phyloP scores from a whole-genome alignment of 2,888 invertebrate species.

The Eupeodes latifasciatus region DNA sequence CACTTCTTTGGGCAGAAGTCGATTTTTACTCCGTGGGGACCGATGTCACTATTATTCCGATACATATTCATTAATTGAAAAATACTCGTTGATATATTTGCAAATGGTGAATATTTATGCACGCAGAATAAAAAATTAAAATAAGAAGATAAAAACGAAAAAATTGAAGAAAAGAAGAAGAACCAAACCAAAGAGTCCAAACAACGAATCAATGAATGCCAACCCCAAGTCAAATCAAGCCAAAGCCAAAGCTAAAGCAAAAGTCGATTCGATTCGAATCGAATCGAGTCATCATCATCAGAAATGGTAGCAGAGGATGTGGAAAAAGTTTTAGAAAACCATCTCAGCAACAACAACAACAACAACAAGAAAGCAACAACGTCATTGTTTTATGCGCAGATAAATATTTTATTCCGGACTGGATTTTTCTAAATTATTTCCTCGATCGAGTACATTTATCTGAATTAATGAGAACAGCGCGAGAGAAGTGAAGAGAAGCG shows the following conservation, averaged over 20 bases:
- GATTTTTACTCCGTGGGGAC: constrained; percentile 67
- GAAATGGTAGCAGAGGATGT: constrained; percentile 15
- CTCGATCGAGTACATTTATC: constrained; percentile 72
- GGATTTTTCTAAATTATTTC: constrained; percentile 76
- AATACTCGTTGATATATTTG: constrained; percentile 66
- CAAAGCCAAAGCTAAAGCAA: background rate
- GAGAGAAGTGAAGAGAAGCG: constrained; percentile 15
- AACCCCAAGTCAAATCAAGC: background rate
- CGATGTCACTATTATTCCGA: constrained; percentile 75
- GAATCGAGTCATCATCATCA: constrained; percentile 29
- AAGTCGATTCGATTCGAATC: constrained; percentile 9
- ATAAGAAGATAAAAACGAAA: constrained; percentile 24
- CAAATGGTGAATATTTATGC: constrained; percentile 76
- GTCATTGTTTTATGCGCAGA: constrained; percentile 71
- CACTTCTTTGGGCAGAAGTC: constrained; percentile 60
- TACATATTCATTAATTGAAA: constrained; percentile 76
- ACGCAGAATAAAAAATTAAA: constrained; percentile 49
- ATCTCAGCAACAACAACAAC: constrained; percentile 26
- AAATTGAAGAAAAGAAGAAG: constrained; percentile 15
- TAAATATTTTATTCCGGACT: constrained; percentile 72
- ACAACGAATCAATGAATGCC: constrained; percentile 6
- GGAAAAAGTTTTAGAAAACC: constrained; percentile 56
- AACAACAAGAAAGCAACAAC: constrained; percentile 21
- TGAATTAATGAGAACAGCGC: constrained; percentile 73
- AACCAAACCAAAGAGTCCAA: constrained; percentile 31